A percentile compares a stretch with the other conserved stretches of the same genome.
Conservation (phyloP, 1,140 invertebrate genomes). For the Pollicipes pollicipes region DNA sequence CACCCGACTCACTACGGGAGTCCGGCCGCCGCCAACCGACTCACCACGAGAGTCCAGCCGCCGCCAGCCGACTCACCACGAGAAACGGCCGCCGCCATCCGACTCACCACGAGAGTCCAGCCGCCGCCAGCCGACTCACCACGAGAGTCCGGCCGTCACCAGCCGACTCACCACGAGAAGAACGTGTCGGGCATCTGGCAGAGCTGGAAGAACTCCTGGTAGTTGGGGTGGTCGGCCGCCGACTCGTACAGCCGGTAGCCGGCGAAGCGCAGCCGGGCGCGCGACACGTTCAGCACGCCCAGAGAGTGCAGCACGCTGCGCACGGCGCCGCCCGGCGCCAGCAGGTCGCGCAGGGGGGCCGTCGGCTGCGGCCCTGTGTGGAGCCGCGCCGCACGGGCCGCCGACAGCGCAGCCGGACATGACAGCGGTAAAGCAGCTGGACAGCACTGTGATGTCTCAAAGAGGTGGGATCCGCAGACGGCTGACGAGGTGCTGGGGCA, state of each 20-base stretch:
- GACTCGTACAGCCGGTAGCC: conserved; percentile 11
- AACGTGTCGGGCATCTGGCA: conserved; percentile 18
- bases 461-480: neutral
- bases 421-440: no score
- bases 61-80: no score
- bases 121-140: no score
- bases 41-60: no score
- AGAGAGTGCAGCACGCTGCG: neutral
- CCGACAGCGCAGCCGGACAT: no score
- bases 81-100: no score
- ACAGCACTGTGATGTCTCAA: neutral
- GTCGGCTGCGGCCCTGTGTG: neutral
- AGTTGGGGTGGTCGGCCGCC: neutral
- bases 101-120: no score
- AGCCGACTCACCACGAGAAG: conserved; percentile 16
- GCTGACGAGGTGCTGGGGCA: neutral
- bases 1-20: no score
- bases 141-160: no score
- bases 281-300: neutral
- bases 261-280: neutral
- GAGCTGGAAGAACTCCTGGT: conserved; percentile 8
- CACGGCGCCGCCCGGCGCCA: neutral
- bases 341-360: neutral
- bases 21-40: no score
- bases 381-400: neutral